Conservation (phyloP, 2,113 vertebrate genomes). For the Puntigrus tetrazona region DNA sequence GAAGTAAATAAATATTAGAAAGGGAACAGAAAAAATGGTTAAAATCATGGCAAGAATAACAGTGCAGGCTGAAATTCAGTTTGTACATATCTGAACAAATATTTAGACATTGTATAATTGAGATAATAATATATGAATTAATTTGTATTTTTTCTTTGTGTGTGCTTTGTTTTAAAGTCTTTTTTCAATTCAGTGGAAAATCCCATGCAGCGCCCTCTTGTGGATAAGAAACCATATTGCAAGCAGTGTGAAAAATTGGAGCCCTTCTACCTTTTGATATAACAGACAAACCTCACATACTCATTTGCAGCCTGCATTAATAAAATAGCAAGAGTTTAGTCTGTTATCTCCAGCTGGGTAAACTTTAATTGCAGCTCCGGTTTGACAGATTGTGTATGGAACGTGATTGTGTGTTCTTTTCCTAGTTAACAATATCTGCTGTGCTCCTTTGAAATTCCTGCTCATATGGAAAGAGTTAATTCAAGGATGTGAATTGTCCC, state of each 20-base stretch:
- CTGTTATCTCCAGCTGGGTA: background rate
- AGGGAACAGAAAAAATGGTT: background rate
- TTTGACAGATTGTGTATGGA: slow-evolving; percentile 13
- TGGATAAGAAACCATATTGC: slow-evolving; percentile 61
- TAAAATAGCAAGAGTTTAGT: background rate
- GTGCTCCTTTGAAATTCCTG: slow-evolving; percentile 33
- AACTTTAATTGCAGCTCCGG: background rate
- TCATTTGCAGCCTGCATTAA: slow-evolving; percentile 7
- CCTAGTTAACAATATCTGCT: slow-evolving; percentile 30
- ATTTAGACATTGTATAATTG: background rate
- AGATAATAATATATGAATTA: too few relatives aligned
- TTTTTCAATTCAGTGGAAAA: background rate
- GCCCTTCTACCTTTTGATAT: background rate
- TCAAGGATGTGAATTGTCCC: slow-evolving; percentile 67
- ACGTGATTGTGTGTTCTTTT: background rate
- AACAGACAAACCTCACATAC: background rate
- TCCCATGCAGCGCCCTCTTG: slow-evolving; percentile 65
- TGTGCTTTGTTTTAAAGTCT: background rate
- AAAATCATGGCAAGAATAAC: background rate
- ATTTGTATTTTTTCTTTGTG: background rate
- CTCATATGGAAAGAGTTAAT: slow-evolving; percentile 60
- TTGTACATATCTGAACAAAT: background rate
- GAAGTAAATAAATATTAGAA: background rate
- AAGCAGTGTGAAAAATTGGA: background rate
- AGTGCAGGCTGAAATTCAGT: background rate